Conservation (phyloP, 2,797 vertebrate genomes). For the Melanogrammus aeglefinus region DNA sequence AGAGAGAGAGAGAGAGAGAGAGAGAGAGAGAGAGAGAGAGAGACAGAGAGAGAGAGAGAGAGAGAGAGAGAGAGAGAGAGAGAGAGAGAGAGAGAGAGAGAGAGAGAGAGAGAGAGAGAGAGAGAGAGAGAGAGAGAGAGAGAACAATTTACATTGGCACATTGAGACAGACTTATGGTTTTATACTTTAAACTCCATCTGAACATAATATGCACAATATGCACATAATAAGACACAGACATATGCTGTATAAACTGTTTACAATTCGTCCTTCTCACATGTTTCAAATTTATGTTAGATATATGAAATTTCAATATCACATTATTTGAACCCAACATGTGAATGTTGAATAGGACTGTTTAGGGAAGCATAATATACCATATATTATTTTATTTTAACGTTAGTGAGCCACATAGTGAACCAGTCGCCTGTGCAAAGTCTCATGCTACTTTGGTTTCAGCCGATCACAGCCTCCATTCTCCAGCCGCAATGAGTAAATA, state of each 20-base stretch:
- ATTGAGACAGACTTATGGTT: not conserved
- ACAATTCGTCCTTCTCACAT: not conserved
- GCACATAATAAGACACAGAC: not conserved
- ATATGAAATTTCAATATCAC: no score
- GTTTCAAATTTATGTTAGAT: no score
- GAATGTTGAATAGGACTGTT: not conserved
- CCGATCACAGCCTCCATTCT: not conserved
- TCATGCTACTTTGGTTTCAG: not conserved
- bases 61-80: not conserved
- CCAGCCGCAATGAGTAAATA: not conserved
- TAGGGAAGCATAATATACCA: not conserved
- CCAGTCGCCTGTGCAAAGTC: not conserved
- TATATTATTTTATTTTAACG: not conserved
- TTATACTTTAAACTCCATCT: not conserved
- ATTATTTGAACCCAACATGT: no score
- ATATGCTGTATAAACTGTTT: not conserved
- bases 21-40: not conserved
- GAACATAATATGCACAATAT: conserved; percentile 2
- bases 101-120: not conserved
- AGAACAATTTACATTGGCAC: not conserved
- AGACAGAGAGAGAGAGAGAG: not conserved
- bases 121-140: not conserved
- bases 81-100: not conserved
- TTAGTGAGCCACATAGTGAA: not conserved
- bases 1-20: conserved; percentile 3